Percentiles rank a stretch among this genome's conserved stretches.
Evolutionary conservation across 2,888 invertebrate species (phyloP).

Genomic region (Noctua pronuba): DNA sequence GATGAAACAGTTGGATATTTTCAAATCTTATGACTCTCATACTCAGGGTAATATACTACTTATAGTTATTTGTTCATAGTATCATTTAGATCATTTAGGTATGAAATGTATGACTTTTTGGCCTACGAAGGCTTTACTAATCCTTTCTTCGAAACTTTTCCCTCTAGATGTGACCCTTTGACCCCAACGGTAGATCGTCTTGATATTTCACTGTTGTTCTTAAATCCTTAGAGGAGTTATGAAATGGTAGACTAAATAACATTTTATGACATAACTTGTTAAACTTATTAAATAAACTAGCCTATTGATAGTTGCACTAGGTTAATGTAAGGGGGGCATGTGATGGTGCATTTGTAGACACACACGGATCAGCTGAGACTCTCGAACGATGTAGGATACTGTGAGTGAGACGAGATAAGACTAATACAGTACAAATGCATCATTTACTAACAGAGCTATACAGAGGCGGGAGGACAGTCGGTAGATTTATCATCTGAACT

Average conservation of each 20-base stretch:
- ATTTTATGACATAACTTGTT: conserved; percentile 77
- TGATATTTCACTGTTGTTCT: conserved; percentile 79
- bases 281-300: conserved; percentile 82
- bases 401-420: conserved; percentile 47
- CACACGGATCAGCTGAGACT: conserved; percentile 14
- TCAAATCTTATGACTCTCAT: conserved; percentile 88
- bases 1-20: conserved; percentile 70
- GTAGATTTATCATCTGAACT: conserved; percentile 51
- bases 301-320: conserved; percentile 84
- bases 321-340: conserved; percentile 69
- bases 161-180: conserved; percentile 69
- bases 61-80: conserved; percentile 78
- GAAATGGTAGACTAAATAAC: conserved; percentile 71
- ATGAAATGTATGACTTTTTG: conserved; percentile 83
- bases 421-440: conserved; percentile 66
- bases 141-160: conserved; percentile 68
- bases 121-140: conserved; percentile 79
- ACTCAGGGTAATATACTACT: conserved; percentile 88
- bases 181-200: conserved; percentile 66
- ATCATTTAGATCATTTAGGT: conserved; percentile 79
- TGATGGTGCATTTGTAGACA: conserved; percentile 65
- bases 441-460: conserved; percentile 56
- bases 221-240: conserved; percentile 78
- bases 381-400: conserved; percentile 20
- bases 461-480: conserved; percentile 28